Percentiles rank a stretch among this genome's conserved stretches.
Conservation (phyloP, 2,888 invertebrate genomes). For the Pelosia muscerda region DNA sequence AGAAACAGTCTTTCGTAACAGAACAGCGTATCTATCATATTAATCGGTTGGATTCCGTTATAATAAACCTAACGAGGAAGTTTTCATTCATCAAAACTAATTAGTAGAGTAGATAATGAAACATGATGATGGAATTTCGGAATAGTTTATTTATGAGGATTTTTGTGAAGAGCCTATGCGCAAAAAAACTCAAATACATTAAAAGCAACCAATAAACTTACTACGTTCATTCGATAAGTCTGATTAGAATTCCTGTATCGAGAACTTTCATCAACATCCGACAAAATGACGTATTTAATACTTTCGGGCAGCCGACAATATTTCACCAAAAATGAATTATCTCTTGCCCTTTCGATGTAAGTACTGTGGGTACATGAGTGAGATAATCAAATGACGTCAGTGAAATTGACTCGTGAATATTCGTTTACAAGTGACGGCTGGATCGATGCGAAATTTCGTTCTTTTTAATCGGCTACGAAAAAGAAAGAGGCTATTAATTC, state of each 20-base stretch:
- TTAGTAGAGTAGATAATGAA: background rate
- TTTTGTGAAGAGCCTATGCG: background rate
- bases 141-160: background rate
- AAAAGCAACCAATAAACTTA: background rate
- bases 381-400: constrained; percentile 71
- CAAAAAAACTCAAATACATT: background rate
- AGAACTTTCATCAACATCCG: constrained; percentile 28
- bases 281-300: constrained; percentile 59
- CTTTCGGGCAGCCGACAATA: constrained; percentile 66
- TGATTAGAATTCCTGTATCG: background rate
- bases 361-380: constrained; percentile 55
- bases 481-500: background rate
- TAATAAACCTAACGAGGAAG: background rate
- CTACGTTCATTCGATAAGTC: background rate
- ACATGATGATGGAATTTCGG: background rate
- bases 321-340: constrained; percentile 76
- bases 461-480: background rate
- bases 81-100: background rate
- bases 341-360: constrained; percentile 67
- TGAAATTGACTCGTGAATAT: constrained; percentile 66
- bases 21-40: too few relatives aligned
- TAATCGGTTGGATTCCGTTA: too few relatives aligned
- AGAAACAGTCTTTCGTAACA: too few relatives aligned
- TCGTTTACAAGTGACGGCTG: constrained; percentile 36
- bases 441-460: constrained; percentile 29